These are phyloP conservation scores for Tor tambroides DNA, from an alignment of 2,113 vertebrate genomes.

Conservation along the genomic window DNA sequence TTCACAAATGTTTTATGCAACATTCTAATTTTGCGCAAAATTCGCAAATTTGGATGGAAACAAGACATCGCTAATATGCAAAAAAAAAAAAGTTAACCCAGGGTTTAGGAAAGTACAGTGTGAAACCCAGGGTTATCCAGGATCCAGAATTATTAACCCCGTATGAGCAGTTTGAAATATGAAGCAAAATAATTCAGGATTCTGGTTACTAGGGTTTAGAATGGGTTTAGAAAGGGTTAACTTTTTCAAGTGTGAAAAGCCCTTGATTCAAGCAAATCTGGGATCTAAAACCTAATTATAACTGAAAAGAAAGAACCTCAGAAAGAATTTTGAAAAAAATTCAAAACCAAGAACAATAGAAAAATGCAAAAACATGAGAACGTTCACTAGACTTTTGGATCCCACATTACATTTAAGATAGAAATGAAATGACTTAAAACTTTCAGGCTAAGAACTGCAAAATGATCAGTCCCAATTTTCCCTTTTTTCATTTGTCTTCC, in stretches of 20 bases:
- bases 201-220: background rate
- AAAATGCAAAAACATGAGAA: no score
- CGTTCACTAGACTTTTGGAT: background rate
- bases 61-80: no score
- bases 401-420: background rate
- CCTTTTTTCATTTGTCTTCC: background rate
- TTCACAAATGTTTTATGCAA: no score
- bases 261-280: background rate
- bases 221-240: background rate
- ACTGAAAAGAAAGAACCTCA: no score
- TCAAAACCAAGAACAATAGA: no score
- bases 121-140: background rate
- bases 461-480: background rate
- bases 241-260: background rate
- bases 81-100: background rate
- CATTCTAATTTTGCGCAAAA: no score
- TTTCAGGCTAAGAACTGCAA: background rate
- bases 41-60: no score
- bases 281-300: no score
- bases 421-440: background rate
- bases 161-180: background rate
- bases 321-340: no score
- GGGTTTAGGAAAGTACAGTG: background rate
- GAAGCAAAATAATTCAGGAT: background rate
- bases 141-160: background rate